Base-by-base conservation (phyloP, 2,797 vertebrate species). In the Gymnoscopelus braueri region DNA sequence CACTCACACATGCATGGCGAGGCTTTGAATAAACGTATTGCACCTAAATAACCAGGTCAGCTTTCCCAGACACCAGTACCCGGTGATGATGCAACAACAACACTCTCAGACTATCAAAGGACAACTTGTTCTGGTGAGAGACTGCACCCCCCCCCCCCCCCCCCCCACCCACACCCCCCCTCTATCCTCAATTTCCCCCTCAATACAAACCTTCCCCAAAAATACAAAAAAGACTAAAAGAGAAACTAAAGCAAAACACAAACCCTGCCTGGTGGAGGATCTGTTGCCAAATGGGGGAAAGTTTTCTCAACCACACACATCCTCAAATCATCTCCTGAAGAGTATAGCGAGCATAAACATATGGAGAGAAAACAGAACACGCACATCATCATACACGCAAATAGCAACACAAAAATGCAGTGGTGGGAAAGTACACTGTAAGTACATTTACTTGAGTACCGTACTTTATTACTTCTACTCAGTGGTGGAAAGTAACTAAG, bases 71-170 rank as follows among this genome's bases (percentile, higher is more conserved):
- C 79, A 74, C 70, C 72, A 67, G 29, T 54, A 70, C 26, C 71
- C 79, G 84, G 3, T n/a, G 26, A 26, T 83, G 84, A 90, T 82
- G 85, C 81, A 90, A 84, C 79, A 78, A 10, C 79, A 85, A 71
- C 24, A 78, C 67, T 74, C 80, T 80, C 26, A n/a, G n/a, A n/a
- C n/a, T n/a, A 89, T 91, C 88, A 92, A 90, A 90, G 85, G 80
- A 84, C 84, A 86, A 83, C 76, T 88, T 88, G 83, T 90, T 89
- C 78, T 69, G 71, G 67, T 49, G 24, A 32, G 24, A 62, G n/a
- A n/a, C n/a, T n/a, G n/a, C n/a, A n/a, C n/a, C n/a, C n/a, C n/a
- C n/a, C n/a, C n/a, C n/a, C n/a, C n/a, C n/a, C n/a, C n/a, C n/a
- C n/a, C n/a, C n/a, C n/a, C n/a, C n/a, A n/a, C n/a, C n/a, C n/a